Evolutionary conservation across 1,140 invertebrate species (phyloP).

Genomic region (Penaeus vannamei): DNA sequence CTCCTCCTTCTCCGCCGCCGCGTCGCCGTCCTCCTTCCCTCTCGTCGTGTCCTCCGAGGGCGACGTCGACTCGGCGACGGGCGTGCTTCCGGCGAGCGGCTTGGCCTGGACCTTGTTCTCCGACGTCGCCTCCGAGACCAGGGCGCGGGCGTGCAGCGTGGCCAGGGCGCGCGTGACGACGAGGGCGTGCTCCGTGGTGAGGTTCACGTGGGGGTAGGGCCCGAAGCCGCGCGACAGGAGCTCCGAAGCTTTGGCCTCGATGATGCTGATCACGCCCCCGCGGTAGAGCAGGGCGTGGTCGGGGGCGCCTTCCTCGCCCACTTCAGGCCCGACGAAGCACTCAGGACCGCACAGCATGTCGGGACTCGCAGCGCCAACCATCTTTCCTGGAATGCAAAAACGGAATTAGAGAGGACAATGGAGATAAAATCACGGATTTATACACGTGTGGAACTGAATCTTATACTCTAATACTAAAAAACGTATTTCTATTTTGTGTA

Average conservation of each 20-base stretch:
- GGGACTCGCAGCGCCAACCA: slow-evolving; percentile 35
- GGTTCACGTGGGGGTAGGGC: slow-evolving; percentile 53
- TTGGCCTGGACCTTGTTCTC: background rate
- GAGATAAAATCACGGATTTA: background rate
- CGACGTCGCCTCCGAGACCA: slow-evolving; percentile 24
- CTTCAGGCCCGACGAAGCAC: slow-evolving; percentile 31
- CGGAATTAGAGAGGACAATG: background rate
- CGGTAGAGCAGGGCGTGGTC: slow-evolving; percentile 44
- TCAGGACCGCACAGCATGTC: slow-evolving; percentile 36
- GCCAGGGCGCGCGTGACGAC: slow-evolving; percentile 61
- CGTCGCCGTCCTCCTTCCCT: background rate
- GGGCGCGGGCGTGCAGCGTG: slow-evolving; percentile 53
- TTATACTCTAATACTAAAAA: too few relatives aligned
- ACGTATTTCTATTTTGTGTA: too few relatives aligned
- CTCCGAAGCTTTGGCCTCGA: slow-evolving; percentile 18
- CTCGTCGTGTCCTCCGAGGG: background rate
- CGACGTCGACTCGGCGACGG: background rate
- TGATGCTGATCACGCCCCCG: slow-evolving; percentile 34
- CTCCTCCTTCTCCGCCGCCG: background rate
- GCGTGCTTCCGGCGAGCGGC: background rate
- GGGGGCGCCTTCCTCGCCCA: slow-evolving; percentile 25
- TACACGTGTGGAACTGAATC: too few relatives aligned
- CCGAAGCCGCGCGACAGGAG: slow-evolving; percentile 38
- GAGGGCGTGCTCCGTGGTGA: slow-evolving; percentile 61
- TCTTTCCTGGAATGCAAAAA: slow-evolving; percentile 32